Evolutionary conservation across 2,113 vertebrate species (phyloP), one percentile per base, ranked within the genome.

Genomic region (Orycteropus afer): DNA sequence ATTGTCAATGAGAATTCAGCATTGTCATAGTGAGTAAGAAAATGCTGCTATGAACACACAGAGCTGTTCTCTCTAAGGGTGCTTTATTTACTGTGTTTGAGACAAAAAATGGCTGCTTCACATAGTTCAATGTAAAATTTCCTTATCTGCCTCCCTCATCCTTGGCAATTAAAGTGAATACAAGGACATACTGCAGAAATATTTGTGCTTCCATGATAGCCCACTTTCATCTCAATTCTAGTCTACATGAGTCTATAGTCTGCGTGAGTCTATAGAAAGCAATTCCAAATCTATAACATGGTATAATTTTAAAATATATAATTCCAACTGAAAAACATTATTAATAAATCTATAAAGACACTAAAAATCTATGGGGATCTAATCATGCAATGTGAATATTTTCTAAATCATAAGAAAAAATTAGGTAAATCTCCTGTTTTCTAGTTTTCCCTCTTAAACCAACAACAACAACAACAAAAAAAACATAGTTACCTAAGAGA

Each of bases 401-500:
- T 83, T 80, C 34, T 61, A 89, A 32, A 73, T 61, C 89, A 42
- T 32, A 63, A 84, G 42, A 3, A 89, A 37, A 89, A 86, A 86
- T 63, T 29, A 22, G 3, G 5, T 42, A 6, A 74, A 49, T 18
- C 18, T 29, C 23, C 1, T 32, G 0, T 11, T 89, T 18, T 9
- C 27, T 92, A 57, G 42, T 57, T 53, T 80, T 82, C 84, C 78
- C 80, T 96, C 57, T 63, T 29, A 83, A 95, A 73, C 27, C 18
- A 82, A 81, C 18, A 74, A 92, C 91, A 92, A 57, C 55, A n/a
- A n/a, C n/a, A n/a, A n/a, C n/a, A n/a, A n/a, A n/a, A n/a, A n/a
- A n/a, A n/a, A n/a, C n/a, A 78, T 18, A 90, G 96, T 96, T 96
- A 99, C 99, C 99, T 93, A 99, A 97, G 51, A 99, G 98, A 98